These are phyloP conservation scores for Druceiella hillmani DNA, from an alignment of 2,888 invertebrate species.

Conservation along the genomic window DNA sequence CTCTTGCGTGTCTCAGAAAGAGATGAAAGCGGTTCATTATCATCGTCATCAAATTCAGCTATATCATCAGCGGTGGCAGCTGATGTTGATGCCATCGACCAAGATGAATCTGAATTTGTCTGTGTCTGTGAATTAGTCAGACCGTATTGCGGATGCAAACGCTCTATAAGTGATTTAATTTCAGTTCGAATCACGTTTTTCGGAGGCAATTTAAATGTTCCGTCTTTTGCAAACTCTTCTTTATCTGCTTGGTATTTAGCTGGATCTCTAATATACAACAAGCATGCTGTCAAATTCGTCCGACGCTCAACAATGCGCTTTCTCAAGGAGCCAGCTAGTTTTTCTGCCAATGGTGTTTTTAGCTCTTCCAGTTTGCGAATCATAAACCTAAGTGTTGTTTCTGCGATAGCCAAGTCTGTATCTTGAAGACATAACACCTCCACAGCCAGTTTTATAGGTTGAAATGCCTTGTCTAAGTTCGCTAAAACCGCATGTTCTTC, in stretches of 20 bases:
- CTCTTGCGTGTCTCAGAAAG: constrained; percentile 14
- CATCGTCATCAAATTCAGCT: constrained; percentile 11
- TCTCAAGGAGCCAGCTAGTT: constrained; percentile 16
- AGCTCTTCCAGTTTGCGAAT: constrained; percentile 20
- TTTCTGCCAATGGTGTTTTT: constrained; percentile 17
- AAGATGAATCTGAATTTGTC: constrained; percentile 10
- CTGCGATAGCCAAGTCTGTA: constrained; percentile 18
- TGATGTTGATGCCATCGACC: constrained; percentile 11
- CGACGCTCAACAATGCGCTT: constrained; percentile 18
- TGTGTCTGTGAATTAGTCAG: constrained; percentile 11
- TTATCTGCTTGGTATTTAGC: constrained; percentile 14
- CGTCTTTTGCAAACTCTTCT: constrained; percentile 16
- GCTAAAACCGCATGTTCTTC: constrained; percentile 14
- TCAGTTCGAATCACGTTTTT: constrained; percentile 10
- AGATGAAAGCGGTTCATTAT: constrained; percentile 14
- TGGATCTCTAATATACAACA: constrained; percentile 13
- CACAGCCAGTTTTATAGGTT: constrained; percentile 20
- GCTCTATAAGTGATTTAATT: constrained; percentile 14
- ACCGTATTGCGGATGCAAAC: constrained; percentile 11
- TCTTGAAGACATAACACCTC: constrained; percentile 19
- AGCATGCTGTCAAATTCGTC: constrained; percentile 14
- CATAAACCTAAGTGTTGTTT: constrained; percentile 19
- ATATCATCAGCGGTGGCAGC: constrained; percentile 11
- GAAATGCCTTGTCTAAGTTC: constrained; percentile 12
- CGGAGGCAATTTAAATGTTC: constrained; percentile 12